These are phyloP conservation scores for Sphaeridia pumilis DNA, from an alignment of 2,888 invertebrate genomes.

Conservation along the genomic window DNA sequence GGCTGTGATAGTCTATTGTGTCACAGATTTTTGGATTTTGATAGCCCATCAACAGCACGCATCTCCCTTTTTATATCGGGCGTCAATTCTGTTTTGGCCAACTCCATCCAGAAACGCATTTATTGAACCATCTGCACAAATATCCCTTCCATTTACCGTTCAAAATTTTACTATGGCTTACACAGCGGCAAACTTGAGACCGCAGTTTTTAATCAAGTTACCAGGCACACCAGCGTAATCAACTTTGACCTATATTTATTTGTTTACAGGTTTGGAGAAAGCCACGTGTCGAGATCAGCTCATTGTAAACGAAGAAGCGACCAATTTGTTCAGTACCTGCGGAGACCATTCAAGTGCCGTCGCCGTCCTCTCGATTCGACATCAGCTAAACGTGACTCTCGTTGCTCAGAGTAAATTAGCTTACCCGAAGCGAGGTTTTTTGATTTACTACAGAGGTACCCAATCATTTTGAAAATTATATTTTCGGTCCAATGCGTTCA, in stretches of 20 bases:
- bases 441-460: conserved; percentile 35
- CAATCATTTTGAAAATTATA: too few relatives aligned
- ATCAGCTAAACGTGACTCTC: conserved; percentile 32
- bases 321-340: conserved; percentile 34
- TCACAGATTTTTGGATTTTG: too few relatives aligned
- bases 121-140: too few relatives aligned
- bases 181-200: neutral
- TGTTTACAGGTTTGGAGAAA: conserved; percentile 29
- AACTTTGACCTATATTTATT: too few relatives aligned
- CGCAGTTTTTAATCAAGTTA: too few relatives aligned
- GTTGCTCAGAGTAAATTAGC: conserved; percentile 29
- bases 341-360: conserved; percentile 34
- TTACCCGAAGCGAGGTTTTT: conserved; percentile 35
- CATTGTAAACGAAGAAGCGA: conserved; percentile 29
- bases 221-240: too few relatives aligned
- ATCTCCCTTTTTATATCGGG: too few relatives aligned
- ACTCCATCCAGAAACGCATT: too few relatives aligned
- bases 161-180: neutral
- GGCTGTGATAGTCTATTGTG: too few relatives aligned
- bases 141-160: neutral
- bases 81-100: too few relatives aligned
- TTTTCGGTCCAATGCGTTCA: too few relatives aligned
- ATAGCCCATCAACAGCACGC: too few relatives aligned
- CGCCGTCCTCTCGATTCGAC: conserved; percentile 30
- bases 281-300: conserved; percentile 29